Evolutionary conservation across 2,113 vertebrate genomes (phyloP).

Genomic region (Takifugu bimaculatus): DNA sequence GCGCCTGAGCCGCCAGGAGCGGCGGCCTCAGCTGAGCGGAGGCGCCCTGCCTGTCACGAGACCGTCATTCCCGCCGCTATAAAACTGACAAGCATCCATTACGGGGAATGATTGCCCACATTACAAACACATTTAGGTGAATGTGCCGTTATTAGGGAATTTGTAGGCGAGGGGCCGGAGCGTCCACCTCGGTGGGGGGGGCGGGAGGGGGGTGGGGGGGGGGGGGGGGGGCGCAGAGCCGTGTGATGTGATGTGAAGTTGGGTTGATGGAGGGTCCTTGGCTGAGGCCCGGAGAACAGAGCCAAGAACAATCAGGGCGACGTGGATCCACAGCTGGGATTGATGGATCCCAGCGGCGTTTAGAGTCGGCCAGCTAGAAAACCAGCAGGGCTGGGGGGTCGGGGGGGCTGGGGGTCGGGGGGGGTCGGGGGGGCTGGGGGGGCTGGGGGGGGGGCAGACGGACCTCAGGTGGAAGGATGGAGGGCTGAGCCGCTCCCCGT

Average conservation of each 20-base stretch:
- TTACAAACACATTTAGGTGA: constrained; percentile 83
- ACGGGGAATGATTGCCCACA: constrained; percentile 83
- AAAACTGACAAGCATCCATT: constrained; percentile 84
- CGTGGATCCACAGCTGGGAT: constrained; percentile 50
- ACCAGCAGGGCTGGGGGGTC: too few relatives aligned
- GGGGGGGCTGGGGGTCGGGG: too few relatives aligned
- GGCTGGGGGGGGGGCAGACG: too few relatives aligned
- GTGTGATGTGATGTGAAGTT: constrained; percentile 59
- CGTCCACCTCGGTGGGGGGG: constrained; percentile 53
- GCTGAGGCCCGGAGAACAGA: constrained; percentile 28
- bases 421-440: too few relatives aligned
- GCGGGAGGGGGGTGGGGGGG: too few relatives aligned
- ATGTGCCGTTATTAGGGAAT: constrained; percentile 82
- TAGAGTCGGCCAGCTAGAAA: too few relatives aligned
- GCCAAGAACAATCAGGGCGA: constrained; percentile 50
- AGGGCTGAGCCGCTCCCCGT: too few relatives aligned
- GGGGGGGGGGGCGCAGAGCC: too few relatives aligned
- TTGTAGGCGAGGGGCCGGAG: constrained; percentile 77
- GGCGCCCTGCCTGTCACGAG: constrained; percentile 74
- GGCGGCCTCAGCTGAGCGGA: constrained; percentile 53
- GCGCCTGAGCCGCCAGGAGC: constrained; percentile 14
- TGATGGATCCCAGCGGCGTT: constrained; percentile 31
- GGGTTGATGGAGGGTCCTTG: constrained; percentile 56
- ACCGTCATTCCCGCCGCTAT: constrained; percentile 77
- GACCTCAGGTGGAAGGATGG: too few relatives aligned